A percentile compares a stretch with the other conserved stretches of the same genome.
Conservation (phyloP, 2,888 invertebrate genomes). For the Netelia virgata region DNA sequence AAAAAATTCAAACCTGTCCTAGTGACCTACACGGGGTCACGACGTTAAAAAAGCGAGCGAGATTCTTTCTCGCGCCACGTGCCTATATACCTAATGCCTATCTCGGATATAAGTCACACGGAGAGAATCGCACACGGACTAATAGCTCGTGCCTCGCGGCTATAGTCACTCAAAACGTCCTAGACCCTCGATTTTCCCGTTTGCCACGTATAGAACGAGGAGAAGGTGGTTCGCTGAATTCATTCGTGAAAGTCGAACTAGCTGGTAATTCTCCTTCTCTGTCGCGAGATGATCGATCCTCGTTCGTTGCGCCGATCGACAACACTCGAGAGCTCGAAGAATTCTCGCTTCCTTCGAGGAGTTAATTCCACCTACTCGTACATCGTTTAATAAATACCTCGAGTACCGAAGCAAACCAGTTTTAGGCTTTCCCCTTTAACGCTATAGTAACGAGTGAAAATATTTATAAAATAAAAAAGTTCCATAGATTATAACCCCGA, state of each 20-base stretch:
- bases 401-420: slow-evolving; percentile 31
- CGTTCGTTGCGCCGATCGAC: neutral
- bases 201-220: slow-evolving; percentile 25
- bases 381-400: slow-evolving; percentile 2
- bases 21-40: neutral
- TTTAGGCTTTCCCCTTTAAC: slow-evolving; percentile 43
- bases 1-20: neutral
- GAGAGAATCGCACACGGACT: slow-evolving; percentile 6
- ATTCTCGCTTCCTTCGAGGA: neutral
- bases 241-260: slow-evolving; percentile 70
- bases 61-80: neutral
- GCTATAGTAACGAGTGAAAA: neutral
- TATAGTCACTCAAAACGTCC: neutral
- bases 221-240: slow-evolving; percentile 59
- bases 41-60: neutral
- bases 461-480: too few relatives aligned
- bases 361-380: neutral
- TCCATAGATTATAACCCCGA: too few relatives aligned
- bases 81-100: neutral
- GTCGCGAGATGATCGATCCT: slow-evolving; percentile 52
- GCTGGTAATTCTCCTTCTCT: slow-evolving; percentile 43
- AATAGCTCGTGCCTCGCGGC: slow-evolving; percentile 11
- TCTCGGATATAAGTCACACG: neutral
- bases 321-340: neutral
- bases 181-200: slow-evolving; percentile 45